These are phyloP conservation scores for Elmis aenea DNA, from an alignment of 2,888 invertebrate species.

Conservation along the genomic window DNA sequence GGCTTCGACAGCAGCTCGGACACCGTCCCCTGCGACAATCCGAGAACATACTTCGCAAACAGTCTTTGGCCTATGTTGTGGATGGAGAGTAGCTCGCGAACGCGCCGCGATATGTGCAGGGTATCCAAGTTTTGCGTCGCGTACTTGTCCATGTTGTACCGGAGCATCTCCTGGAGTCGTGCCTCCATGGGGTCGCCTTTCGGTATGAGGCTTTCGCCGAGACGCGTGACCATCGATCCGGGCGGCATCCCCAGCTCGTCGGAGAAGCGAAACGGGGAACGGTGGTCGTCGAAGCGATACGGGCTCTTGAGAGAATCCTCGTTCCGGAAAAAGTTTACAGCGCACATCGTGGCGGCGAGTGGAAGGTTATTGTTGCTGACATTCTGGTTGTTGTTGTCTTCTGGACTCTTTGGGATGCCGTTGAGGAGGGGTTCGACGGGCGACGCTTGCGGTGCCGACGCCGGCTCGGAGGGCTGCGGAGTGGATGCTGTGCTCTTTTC, in stretches of 20 bases:
- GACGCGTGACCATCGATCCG: constrained; percentile 75
- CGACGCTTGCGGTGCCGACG: constrained; percentile 35
- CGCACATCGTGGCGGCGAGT: constrained; percentile 48
- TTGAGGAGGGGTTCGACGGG: constrained; percentile 37
- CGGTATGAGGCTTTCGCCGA: constrained; percentile 86
- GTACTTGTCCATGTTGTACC: constrained; percentile 95
- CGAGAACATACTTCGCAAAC: constrained; percentile 97
- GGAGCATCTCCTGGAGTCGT: constrained; percentile 84
- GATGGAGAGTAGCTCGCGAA: constrained; percentile 88
- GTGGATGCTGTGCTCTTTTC: constrained; percentile 48
- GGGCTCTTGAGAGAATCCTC: constrained; percentile 57
- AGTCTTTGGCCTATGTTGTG: constrained; percentile 98
- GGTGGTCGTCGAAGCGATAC: constrained; percentile 77
- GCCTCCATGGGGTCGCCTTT: constrained; percentile 94
- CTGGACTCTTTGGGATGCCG: constrained; percentile 52
- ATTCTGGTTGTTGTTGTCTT: constrained; percentile 51
- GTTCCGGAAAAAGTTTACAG: constrained; percentile 42
- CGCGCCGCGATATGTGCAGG: constrained; percentile 87
- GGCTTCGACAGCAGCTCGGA: constrained; percentile 97
- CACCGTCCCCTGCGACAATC: constrained; percentile 95
- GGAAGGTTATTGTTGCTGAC: constrained; percentile 51
- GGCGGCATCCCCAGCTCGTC: constrained; percentile 76
- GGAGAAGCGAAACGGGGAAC: constrained; percentile 75
- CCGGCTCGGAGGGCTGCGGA: constrained; percentile 47
- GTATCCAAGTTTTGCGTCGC: constrained; percentile 92